Percentiles rank a stretch among this genome's conserved stretches.
Evolutionary conservation across 1,140 invertebrate species (phyloP).

Genomic region (Neotoxoptera formosana): DNA sequence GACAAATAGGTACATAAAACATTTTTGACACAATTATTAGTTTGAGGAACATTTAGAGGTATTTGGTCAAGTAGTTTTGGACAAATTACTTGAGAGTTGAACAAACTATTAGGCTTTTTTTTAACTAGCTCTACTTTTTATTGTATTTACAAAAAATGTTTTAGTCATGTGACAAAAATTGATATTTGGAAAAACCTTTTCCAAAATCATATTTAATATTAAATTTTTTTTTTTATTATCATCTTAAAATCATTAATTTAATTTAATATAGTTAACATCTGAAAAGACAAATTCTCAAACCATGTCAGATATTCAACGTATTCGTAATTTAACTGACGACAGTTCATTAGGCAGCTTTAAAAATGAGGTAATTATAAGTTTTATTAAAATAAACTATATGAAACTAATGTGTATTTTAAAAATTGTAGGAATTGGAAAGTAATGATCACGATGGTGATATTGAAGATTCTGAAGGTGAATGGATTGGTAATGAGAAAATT

Average conservation of each 20-base stretch:
- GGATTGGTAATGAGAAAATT: constrained; percentile 13
- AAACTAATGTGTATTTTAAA: not conserved
- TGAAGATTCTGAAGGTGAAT: constrained; percentile 38
- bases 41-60: too few species aligned
- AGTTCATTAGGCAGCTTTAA: constrained; percentile 76
- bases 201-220: not conserved
- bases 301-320: constrained; percentile 62
- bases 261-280: constrained; percentile 23
- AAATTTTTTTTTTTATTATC: not conserved
- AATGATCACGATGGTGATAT: constrained; percentile 45
- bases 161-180: not conserved
- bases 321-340: constrained; percentile 74
- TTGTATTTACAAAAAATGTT: not conserved
- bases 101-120: too few species aligned
- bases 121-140: too few species aligned
- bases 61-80: too few species aligned
- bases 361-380: constrained; percentile 68
- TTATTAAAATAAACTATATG: not conserved
- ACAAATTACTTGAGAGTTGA: too few species aligned
- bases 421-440: constrained; percentile 24
- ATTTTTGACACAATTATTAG: too few species aligned
- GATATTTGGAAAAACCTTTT: not conserved
- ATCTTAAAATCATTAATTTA: not conserved
- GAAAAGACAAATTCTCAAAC: constrained; percentile 41
- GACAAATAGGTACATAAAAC: too few species aligned